Conservation (phyloP, 2,888 invertebrate genomes). For the Leucoma salicis region DNA sequence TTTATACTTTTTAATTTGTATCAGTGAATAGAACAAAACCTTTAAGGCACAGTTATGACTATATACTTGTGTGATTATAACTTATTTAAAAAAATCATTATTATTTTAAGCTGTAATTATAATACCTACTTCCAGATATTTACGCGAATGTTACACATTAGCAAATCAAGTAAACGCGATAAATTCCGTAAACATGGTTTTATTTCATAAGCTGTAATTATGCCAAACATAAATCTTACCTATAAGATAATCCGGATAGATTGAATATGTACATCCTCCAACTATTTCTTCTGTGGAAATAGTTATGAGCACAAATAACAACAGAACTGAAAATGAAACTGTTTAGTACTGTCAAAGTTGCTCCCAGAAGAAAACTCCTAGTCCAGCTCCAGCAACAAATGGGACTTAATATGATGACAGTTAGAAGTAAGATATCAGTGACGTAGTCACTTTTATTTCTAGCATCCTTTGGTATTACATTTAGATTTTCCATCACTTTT, state of each 20-base stretch:
- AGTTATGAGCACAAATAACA: conserved; percentile 87
- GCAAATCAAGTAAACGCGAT: no score
- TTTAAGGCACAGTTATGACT: no score
- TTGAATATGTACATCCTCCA: conserved; percentile 92
- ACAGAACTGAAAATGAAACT: conserved; percentile 59
- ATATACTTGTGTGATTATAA: no score
- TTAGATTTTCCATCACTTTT: conserved; percentile 79
- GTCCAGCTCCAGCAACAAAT: conserved; percentile 56
- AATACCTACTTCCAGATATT: no score
- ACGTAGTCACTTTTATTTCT: conserved; percentile 59
- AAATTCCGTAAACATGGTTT: no score
- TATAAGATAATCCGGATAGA: conserved; percentile 84
- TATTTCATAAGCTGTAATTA: no score
- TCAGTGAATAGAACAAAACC: no score
- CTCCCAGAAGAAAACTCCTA: conserved; percentile 47
- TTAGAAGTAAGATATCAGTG: conserved; percentile 49
- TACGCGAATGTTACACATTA: no score
- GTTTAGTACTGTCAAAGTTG: conserved; percentile 43
- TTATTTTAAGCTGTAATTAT: no score
- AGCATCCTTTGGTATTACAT: conserved; percentile 67
- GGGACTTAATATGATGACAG: conserved; percentile 47
- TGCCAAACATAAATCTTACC: conserved; percentile 64
- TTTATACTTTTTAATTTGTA: no score
- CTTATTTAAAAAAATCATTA: no score
- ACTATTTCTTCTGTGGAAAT: conserved; percentile 89